Evolutionary conservation across 2,113 vertebrate species (phyloP), one percentile per base, ranked within the genome.

Genomic region (Chamaea fasciata): DNA sequence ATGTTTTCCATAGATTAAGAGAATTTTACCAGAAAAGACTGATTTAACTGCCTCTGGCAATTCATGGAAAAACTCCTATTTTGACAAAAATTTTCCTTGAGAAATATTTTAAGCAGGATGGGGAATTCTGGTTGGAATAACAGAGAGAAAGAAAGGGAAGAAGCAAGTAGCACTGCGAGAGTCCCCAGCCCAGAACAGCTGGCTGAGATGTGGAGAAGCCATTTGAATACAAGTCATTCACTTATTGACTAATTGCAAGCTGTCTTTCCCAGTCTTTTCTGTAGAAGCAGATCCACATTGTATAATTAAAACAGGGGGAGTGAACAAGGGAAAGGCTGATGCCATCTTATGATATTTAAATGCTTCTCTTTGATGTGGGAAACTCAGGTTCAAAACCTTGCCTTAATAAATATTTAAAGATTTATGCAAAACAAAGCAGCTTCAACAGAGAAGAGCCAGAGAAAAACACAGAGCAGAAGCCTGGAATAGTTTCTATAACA

Each of bases 331-430:
- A 71, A 76, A 68, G 65, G 18, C 63, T 87, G 64, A 55, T 94
- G 77, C 69, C 71, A 70, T 74, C 39, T 47, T 74, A 30, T 1
- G 14, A n/a, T 92, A 83, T 80, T 88, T 90, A 93, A 88, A 86
- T 30, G 5, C 50, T 91, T 19, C 27, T 57, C 57, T 88, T 93
- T 93, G 59, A 95, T 85, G 75, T 80, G 88, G 75, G 75, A 94
- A 90, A 47, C 17, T 76, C 75, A 59, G 75, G 79, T 95, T 95
- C 79, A 93, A 80, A 95, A 92, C 67, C 50, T 86, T 69, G 70
- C 82, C 53, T 85, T 80, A 68, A 83, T 79, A 94, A 96, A 94
- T 94, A 85, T 76, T 95, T 91, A 44, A 94, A 89, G 56, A 52
- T 44, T 44, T 92, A 83, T 65, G 57, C 85, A 80, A 85, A 95